Conservation (phyloP, 2,797 vertebrate genomes). For the Thamnophis elegans region DNA sequence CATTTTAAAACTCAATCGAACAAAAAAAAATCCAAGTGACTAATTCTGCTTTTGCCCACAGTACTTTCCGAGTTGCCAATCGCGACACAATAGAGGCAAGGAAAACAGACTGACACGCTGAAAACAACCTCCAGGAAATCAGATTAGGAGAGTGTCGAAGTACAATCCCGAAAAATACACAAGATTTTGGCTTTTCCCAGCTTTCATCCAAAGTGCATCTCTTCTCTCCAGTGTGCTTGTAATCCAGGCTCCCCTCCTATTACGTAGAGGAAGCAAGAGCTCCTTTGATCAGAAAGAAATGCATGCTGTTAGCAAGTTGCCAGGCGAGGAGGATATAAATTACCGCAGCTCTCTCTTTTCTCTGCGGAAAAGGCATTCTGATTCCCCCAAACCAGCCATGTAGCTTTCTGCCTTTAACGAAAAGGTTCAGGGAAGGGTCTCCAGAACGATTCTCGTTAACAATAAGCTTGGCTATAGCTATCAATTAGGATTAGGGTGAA, state of each 20-base stretch:
- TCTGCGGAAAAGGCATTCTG: not conserved
- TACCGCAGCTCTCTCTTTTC: slow-evolving; percentile 22
- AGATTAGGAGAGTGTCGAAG: slow-evolving; percentile 48
- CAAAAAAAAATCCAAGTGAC: slow-evolving; percentile 42
- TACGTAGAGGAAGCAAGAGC: slow-evolving; percentile 10
- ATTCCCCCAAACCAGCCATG: slow-evolving; percentile 29
- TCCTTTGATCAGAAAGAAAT: slow-evolving; percentile 24
- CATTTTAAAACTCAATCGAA: slow-evolving; percentile 46
- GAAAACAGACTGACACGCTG: slow-evolving; percentile 58
- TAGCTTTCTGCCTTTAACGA: slow-evolving; percentile 22
- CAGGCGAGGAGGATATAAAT: slow-evolving; percentile 15
- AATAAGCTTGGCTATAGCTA: slow-evolving; percentile 74
- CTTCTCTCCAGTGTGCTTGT: slow-evolving; percentile 50
- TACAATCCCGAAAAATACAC: slow-evolving; percentile 34
- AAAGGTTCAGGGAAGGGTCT: slow-evolving; percentile 48
- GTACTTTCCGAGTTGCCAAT: slow-evolving; percentile 54
- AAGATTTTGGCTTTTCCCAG: slow-evolving; percentile 39
- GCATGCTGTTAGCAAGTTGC: slow-evolving; percentile 41
- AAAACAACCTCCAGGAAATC: slow-evolving; percentile 60
- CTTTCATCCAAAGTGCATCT: slow-evolving; percentile 56
- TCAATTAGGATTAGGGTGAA: slow-evolving; percentile 80
- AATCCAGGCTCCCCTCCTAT: slow-evolving; percentile 38
- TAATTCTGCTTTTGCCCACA: slow-evolving; percentile 52
- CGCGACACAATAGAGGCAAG: slow-evolving; percentile 60
- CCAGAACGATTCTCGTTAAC: slow-evolving; percentile 66